Conservation (phyloP, 2,797 vertebrate species). For the Apodemus agrarius region DNA sequence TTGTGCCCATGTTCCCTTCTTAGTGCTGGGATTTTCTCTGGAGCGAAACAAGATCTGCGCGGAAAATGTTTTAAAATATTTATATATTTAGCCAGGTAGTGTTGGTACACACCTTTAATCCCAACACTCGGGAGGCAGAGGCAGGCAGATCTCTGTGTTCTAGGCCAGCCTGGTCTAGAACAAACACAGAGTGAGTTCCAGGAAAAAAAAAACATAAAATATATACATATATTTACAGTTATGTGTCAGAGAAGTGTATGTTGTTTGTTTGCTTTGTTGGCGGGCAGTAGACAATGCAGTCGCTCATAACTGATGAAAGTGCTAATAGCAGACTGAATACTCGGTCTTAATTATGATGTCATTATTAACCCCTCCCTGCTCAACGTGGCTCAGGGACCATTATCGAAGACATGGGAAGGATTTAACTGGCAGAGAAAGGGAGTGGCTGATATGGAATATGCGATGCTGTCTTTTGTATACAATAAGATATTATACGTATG, state of each 20-base stretch:
- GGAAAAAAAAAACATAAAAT: neutral
- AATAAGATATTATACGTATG: neutral
- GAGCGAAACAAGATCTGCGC: neutral
- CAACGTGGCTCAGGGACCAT: neutral
- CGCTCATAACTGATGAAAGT: neutral
- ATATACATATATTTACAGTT: neutral
- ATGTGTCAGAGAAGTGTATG: neutral
- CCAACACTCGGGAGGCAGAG: neutral
- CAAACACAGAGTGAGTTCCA: neutral
- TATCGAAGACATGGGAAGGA: neutral
- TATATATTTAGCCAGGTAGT: neutral
- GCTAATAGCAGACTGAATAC: neutral
- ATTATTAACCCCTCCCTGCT: neutral
- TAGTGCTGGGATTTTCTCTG: neutral
- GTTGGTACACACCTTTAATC: neutral
- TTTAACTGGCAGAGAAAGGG: neutral
- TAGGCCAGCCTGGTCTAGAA: neutral
- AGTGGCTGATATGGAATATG: neutral
- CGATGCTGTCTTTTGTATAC: neutral
- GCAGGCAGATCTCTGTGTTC: neutral
- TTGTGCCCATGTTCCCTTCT: neutral
- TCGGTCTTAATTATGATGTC: neutral
- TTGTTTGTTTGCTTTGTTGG: neutral
- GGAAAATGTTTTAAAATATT: slow-evolving; percentile 18
- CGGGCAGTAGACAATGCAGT: neutral